Evolutionary conservation across 2,888 invertebrate genomes (phyloP), one percentile per base, ranked within the genome.

Genomic region (Eilema caniola): DNA sequence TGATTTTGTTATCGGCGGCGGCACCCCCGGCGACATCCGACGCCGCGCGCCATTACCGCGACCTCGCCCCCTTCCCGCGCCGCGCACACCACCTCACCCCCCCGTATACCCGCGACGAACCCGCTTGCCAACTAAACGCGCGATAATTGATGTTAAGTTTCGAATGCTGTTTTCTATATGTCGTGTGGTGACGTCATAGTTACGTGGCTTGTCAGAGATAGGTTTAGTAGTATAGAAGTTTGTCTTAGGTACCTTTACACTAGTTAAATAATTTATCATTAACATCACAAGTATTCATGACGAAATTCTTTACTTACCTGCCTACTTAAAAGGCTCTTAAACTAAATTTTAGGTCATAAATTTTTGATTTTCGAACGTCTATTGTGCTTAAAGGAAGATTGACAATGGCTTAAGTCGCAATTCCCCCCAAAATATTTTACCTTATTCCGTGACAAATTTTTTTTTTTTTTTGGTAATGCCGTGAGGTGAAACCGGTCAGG

Each of bases 1-100:
- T 93, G 94, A 94, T 94, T 94, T 94, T 93, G 94, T 94, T 95
- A 95, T 95, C 94, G 92, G 93, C 91, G 85, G 85, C 86, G 87
- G 89, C 91, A 91, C 90, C 92, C 93, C 92, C 92, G 92, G 93
- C 94, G 95, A 92, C 94, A 92, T 92, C 91, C 93, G 91, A 92
- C 94, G 93, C 92, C 92, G 91, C 92, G 91, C 91, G 90, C 92
- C 92, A 92, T 90, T 92, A 92, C 92, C 91, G 85, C 85, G 73
- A 68, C 85, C 88, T 87, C 88, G 85, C 76, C 83, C 78, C 57
- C 79, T 76, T 81, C 72, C 76, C 76, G 81, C 81, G 79, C 16
- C 70, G 56, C 63, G 62, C 68, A 68, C 65, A 59, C 59, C 23
- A 10, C 64, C 64, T 28, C 64, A 82, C 78, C 77, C 76, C 83